Evolutionary conservation across 2,797 vertebrate species (phyloP).

Genomic region (Aselliscus stoliczkanus): DNA sequence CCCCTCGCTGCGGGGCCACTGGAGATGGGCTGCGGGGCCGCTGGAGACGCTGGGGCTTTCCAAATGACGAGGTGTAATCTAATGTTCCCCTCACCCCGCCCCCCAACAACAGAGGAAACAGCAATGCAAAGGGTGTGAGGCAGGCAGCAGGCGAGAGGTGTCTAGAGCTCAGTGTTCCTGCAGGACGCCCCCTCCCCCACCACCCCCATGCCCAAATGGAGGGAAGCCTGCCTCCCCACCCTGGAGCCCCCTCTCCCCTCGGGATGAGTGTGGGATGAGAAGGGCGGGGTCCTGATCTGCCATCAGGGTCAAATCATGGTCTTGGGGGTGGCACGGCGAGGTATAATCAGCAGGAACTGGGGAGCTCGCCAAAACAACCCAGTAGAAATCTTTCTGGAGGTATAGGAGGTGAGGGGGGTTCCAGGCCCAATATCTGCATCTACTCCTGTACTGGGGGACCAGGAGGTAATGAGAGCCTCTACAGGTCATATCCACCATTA

Average conservation of each 20-base stretch:
- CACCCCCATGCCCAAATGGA: conserved; percentile 68
- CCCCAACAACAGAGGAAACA: conserved; percentile 79
- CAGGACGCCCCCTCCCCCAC: conserved; percentile 69
- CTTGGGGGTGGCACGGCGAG: background rate
- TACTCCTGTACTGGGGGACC: background rate
- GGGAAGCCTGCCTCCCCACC: conserved; percentile 34
- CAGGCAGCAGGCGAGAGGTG: conserved; percentile 83
- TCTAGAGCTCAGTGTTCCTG: conserved; percentile 86
- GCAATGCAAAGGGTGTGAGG: conserved; percentile 81
- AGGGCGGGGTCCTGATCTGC: background rate
- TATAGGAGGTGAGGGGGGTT: background rate
- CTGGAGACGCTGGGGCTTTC: background rate
- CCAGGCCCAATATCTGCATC: background rate
- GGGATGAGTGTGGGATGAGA: background rate
- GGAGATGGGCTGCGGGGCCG: no score
- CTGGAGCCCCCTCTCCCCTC: background rate
- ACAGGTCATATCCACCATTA: background rate
- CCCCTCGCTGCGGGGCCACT: background rate
- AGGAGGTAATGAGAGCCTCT: background rate
- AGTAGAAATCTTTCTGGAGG: background rate
- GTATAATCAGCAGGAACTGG: background rate
- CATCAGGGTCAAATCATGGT: background rate
- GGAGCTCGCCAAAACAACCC: background rate
- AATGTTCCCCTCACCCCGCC: conserved; percentile 75
- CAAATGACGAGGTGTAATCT: conserved; percentile 94